These are phyloP conservation scores for Bubo scandiacus DNA, from an alignment of 2,113 vertebrate genomes.

Conservation along the genomic window DNA sequence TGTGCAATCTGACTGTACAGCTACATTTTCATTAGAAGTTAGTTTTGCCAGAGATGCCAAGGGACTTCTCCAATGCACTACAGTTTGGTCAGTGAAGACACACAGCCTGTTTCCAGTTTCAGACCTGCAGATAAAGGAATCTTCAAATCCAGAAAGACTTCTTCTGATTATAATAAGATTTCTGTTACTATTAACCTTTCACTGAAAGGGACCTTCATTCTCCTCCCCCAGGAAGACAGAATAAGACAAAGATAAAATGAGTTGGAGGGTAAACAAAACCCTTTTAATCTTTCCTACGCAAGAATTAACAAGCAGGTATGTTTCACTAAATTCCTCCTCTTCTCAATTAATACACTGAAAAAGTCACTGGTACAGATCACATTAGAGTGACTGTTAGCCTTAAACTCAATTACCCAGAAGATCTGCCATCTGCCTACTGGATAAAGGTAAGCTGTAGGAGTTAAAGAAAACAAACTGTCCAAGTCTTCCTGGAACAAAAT, in stretches of 20 bases:
- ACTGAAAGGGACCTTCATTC: background rate
- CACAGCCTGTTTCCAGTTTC: background rate
- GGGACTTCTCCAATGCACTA: background rate
- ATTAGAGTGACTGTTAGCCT: background rate
- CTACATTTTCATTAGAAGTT: background rate
- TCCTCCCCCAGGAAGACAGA: background rate
- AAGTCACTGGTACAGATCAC: background rate
- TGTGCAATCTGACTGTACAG: background rate
- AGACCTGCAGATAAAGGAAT: background rate
- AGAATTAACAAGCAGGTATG: background rate
- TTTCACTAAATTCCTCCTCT: background rate
- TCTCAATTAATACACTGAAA: background rate
- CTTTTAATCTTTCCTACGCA: background rate
- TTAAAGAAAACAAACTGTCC: background rate
- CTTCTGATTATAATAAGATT: background rate
- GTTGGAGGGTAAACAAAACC: background rate
- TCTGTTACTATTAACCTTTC: background rate
- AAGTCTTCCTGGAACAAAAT: slow-evolving; percentile 6
- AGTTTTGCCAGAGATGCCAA: background rate
- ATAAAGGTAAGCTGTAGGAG: background rate
- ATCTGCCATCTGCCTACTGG: background rate
- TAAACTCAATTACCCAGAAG: background rate
- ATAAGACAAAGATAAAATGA: background rate
- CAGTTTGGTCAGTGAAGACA: background rate
- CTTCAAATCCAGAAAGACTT: background rate